phyloP scores from a whole-genome alignment of 2,888 invertebrate genomes.

The Hirtodrosophila alboralis region DNA sequence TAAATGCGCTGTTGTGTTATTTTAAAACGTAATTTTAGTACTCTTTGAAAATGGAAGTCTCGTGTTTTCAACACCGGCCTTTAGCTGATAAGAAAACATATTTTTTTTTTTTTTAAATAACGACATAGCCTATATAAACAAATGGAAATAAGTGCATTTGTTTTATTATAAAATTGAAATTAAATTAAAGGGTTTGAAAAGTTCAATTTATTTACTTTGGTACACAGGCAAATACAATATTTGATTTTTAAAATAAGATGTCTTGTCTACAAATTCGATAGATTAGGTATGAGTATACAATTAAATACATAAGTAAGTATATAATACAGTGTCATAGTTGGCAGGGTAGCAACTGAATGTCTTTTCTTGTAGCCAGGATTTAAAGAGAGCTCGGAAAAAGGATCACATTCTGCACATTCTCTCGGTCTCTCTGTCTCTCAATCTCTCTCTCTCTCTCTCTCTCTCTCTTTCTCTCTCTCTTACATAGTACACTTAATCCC shows the following conservation, averaged over 20 bases:
- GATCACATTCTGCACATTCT: background rate
- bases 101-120: no score
- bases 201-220: slow-evolving; percentile 39
- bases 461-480: no score
- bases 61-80: slow-evolving; percentile 16
- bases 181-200: background rate
- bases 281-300: slow-evolving; percentile 29
- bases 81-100: slow-evolving; percentile 29
- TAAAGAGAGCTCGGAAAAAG: background rate
- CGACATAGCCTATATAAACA: background rate
- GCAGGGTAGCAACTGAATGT: background rate
- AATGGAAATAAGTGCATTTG: slow-evolving; percentile 3
- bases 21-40: slow-evolving; percentile 3
- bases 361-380: background rate
- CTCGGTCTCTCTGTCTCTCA: no score
- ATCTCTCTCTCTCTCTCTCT: no score
- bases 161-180: background rate
- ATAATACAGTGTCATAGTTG: slow-evolving; percentile 18
- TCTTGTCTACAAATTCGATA: slow-evolving; percentile 36
- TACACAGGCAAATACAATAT: slow-evolving; percentile 19
- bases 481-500: background rate
- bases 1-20: background rate
- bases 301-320: slow-evolving; percentile 5
- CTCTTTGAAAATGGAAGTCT: slow-evolving; percentile 18
- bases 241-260: slow-evolving; percentile 21